Base-by-base conservation (phyloP, 2,113 vertebrate genomes). In the Nesogale talazaci region DNA sequence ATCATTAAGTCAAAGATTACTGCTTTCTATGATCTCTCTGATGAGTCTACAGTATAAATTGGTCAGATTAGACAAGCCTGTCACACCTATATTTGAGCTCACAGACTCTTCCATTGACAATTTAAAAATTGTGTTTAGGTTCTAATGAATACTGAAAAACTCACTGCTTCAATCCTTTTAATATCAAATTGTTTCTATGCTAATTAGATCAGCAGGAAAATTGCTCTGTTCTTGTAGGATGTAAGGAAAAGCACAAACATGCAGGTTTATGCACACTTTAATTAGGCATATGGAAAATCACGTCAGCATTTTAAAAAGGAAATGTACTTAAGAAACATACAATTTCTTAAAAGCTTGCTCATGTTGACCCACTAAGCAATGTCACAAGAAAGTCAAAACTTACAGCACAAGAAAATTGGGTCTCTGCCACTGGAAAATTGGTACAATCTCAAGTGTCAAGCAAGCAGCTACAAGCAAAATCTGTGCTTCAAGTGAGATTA, bases 61-160 rank as follows among this genome's bases (percentile, higher is more conserved):
- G 52, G n/a, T 52, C 56, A 65, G 1, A 42, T 2, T 74, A 7
- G 56, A 65, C 17, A 87, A 70, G 16, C 7, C 56, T 38, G 42
- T 42, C n/a, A 82, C 14, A 91, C 25, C 12, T 29, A 17, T 67
- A 56, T 57, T 86, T 93, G 76, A 72, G 38, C 56, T 40, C n/a
- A 23, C 27, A 46, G 17, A 34, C n/a, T 88, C 67, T 82, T 84
- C 52, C 90, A 70, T 56, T 75, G 74, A 67, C 11, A 83, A 1
- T 79, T 83, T 69, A 83, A 67, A 38, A 80, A 85, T 94, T 89
- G 75, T 79, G 25, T 95, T 93, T 69, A 95, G 72, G 34, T 86
- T 92, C 70, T 52, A 96, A 94, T 96, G 96, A 96, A 95, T 91
- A 96, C 86, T 84, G 38, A 90, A 70, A 63, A 85, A 76, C 89